Percentiles rank a stretch among this genome's conserved stretches.
phyloP scores from a whole-genome alignment of 2,113 vertebrate genomes.

The Ursus arctos region DNA sequence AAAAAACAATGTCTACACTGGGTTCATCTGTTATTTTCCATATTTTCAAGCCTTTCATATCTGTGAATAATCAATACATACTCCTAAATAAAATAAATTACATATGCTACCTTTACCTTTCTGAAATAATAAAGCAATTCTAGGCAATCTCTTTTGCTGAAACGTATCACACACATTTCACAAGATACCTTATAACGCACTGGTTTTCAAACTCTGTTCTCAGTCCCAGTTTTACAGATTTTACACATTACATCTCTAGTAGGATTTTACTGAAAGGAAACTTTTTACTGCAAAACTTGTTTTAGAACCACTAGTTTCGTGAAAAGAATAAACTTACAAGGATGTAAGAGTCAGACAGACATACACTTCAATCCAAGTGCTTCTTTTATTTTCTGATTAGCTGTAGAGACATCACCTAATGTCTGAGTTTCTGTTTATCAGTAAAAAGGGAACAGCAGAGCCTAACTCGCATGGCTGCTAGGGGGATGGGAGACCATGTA shows the following conservation, averaged over 20 bases:
- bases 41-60: background rate
- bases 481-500: background rate
- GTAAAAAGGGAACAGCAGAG: background rate
- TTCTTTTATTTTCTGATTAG: background rate
- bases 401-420: background rate
- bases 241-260: slow-evolving; percentile 35
- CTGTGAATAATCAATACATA: background rate
- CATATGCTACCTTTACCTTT: background rate
- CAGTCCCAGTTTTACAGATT: slow-evolving; percentile 21
- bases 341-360: background rate
- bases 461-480: background rate
- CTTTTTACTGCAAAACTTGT: background rate
- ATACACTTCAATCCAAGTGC: background rate
- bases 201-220: slow-evolving; percentile 35
- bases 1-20: background rate
- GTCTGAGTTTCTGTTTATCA: slow-evolving; percentile 33
- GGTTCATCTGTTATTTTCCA: background rate
- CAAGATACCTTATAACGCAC: background rate
- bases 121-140: slow-evolving; percentile 31
- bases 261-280: slow-evolving; percentile 38
- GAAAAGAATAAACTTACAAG: slow-evolving; percentile 1
- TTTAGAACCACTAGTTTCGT: background rate
- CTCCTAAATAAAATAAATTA: slow-evolving; percentile 26
- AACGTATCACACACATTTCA: background rate
- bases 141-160: background rate